Conservation (phyloP, 1,140 invertebrate genomes). For the Matsumurasca onukii region DNA sequence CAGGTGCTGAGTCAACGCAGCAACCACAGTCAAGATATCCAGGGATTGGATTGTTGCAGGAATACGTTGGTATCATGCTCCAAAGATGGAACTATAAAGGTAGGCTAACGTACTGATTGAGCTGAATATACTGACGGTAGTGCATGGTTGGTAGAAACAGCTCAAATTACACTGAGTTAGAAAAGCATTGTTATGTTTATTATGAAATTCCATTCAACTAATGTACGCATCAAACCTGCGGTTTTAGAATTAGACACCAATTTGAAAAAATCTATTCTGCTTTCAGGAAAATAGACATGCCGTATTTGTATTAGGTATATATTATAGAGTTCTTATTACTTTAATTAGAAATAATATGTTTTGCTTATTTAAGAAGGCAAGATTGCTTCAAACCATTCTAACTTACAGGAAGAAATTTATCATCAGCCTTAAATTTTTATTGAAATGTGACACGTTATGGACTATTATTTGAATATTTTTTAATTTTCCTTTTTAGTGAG, state of each 20-base stretch:
- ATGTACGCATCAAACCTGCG: not conserved
- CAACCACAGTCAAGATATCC: not conserved
- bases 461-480: no score
- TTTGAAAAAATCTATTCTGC: not conserved
- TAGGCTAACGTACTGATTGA: not conserved
- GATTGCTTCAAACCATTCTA: no score
- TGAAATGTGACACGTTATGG: no score
- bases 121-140: not conserved
- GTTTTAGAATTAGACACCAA: no score
- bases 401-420: no score
- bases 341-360: no score
- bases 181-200: not conserved
- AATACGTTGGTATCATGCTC: constrained; percentile 18
- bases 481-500: no score
- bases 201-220: not conserved
- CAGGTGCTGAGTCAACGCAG: not conserved
- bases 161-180: not conserved
- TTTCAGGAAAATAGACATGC: not conserved
- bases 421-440: no score
- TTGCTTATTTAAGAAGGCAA: no score
- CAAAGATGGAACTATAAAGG: constrained; percentile 24
- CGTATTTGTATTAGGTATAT: no score
- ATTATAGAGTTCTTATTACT: no score
- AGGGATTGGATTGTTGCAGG: not conserved
- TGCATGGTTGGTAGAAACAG: not conserved